Evolutionary conservation across 2,888 invertebrate species (phyloP), one percentile per base, ranked within the genome.

Genomic region (Tetropium fuscum): DNA sequence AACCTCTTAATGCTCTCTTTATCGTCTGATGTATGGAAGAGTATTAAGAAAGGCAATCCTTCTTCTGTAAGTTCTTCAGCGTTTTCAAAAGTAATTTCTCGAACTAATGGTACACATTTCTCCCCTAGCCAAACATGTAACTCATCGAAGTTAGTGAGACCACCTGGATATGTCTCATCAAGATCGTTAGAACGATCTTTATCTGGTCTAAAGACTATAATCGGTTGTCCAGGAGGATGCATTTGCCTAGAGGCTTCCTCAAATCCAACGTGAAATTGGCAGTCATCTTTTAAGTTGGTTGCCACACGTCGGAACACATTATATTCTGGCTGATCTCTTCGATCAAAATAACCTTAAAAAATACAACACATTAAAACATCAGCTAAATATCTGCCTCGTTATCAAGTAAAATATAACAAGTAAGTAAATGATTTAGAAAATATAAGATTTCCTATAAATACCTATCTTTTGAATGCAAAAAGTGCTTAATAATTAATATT

Each of bases 81-180:
- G 85, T 99, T 99, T 83, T 98, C 98, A 82, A 99, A 99, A 0
- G 98, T 99, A 60, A 99, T 99, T 83, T 99, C 98, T 53, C 99
- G 87, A 0, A 99, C 98, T 8, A 98, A 83, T 0, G 99, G 98
- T 30, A 98, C 93, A 80, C 99, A 99, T 77, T 94, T 95, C 69
- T 95, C 93, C 61, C 92, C 89, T 0, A 92, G 87, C 98, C 98
- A 98, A 59, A 88, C 86, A 74, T 91, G 88, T n/a, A 98, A 77
- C 69, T 94, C 93, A 74, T 97, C 96, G 73, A 92, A 94, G 76
- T 86, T 90, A 3, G 82, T 82, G 34, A 92, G 77, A 53, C 88
- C 89, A 3, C 94, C 94, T 6, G 70, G 66, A 78, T 87, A 95
- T 0, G 94, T 93, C 79, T 94, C 94, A 77, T 95, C 94, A 18